A percentile compares a stretch with the other conserved stretches of the same genome.
Evolutionary conservation across 2,797 vertebrate species (phyloP).

Genomic region (Decapterus maruadsi): DNA sequence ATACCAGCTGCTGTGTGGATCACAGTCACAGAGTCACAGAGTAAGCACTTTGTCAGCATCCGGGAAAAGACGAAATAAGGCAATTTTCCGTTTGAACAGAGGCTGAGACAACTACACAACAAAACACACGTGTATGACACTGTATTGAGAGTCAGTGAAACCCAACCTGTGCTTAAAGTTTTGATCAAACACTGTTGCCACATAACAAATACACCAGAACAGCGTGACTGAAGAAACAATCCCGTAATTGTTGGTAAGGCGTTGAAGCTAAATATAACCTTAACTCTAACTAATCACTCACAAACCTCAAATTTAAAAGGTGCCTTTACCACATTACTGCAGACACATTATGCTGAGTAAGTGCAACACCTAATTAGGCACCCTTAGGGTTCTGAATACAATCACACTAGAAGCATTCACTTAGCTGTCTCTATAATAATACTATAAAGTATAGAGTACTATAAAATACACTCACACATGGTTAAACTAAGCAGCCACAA

Average conservation of each 20-base stretch:
- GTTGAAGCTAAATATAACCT: background rate
- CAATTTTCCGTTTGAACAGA: background rate
- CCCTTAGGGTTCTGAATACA: background rate
- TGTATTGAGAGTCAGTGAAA: background rate
- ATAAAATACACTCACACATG: background rate
- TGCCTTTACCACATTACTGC: background rate
- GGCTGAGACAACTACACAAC: background rate
- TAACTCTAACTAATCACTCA: background rate
- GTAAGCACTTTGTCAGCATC: background rate
- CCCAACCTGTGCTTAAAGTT: background rate
- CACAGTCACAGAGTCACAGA: no score
- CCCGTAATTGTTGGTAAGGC: background rate
- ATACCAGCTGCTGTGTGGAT: slow-evolving; percentile 53
- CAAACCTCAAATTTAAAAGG: background rate
- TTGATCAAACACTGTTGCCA: background rate
- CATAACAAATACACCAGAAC: background rate
- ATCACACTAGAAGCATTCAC: background rate
- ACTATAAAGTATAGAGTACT: background rate
- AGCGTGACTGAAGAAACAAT: background rate
- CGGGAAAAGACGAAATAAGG: background rate
- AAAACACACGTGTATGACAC: background rate
- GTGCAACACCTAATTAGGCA: background rate
- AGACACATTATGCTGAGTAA: background rate
- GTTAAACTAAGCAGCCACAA: background rate
- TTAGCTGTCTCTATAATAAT: background rate